Evolutionary conservation across 2,113 vertebrate species (phyloP).

Genomic region (Panthera leo): DNA sequence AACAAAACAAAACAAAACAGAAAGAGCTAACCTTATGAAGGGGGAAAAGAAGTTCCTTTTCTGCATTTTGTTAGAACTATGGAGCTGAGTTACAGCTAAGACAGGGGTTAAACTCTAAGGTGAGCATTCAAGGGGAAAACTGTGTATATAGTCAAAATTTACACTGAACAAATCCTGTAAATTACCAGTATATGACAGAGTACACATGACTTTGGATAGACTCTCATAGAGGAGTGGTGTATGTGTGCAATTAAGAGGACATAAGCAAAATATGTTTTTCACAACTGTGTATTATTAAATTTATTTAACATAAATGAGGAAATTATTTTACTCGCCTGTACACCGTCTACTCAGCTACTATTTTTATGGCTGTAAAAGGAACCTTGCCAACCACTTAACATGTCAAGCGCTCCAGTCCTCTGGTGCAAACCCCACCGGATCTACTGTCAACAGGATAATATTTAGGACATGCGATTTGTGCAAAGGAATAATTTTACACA

Average conservation of each 20-base stretch:
- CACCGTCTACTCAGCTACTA: not conserved
- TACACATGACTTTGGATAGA: not conserved
- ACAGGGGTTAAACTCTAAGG: constrained; percentile 13
- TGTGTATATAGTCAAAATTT: not conserved
- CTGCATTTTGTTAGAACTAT: constrained; percentile 6
- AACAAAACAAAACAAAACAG: not conserved
- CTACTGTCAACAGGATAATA: not conserved
- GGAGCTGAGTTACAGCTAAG: not conserved
- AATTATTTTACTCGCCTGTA: not conserved
- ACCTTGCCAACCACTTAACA: not conserved
- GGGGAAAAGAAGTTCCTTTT: not conserved
- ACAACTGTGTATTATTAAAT: not conserved
- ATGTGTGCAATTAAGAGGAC: not conserved
- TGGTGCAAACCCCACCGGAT: not conserved
- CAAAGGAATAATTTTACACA: not conserved
- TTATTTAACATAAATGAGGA: not conserved
- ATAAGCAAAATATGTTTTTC: not conserved
- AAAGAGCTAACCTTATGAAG: constrained; percentile 4
- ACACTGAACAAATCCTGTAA: constrained; percentile 28
- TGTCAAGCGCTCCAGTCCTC: not conserved
- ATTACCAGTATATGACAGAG: not conserved
- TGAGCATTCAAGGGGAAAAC: not conserved
- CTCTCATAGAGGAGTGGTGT: not conserved
- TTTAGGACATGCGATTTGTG: not conserved
- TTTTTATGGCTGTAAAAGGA: not conserved